A percentile compares a stretch with the other conserved stretches of the same genome.
Conservation (phyloP, 2,888 invertebrate genomes). For the Lasiommata megera region DNA sequence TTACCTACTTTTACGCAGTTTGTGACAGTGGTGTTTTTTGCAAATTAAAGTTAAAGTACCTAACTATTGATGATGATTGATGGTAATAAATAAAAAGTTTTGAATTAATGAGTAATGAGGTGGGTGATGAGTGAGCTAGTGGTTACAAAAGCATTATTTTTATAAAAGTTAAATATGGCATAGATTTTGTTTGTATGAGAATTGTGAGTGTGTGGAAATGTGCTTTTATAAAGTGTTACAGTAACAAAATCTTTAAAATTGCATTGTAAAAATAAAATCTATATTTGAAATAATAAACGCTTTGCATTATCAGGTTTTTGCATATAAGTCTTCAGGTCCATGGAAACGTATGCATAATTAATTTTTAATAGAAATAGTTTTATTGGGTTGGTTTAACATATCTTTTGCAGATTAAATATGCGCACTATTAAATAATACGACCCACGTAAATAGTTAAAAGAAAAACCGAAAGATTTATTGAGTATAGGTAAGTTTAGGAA, state of each 20-base stretch:
- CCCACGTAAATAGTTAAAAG: too few relatives aligned
- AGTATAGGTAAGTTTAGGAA: too few relatives aligned
- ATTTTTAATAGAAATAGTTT: background rate
- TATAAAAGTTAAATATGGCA: background rate
- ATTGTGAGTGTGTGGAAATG: background rate
- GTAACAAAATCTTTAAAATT: background rate
- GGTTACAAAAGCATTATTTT: background rate
- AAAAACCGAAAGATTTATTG: too few relatives aligned
- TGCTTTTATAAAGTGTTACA: background rate
- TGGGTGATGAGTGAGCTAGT: background rate
- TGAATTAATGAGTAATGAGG: background rate
- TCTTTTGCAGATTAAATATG: background rate
- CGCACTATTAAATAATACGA: background rate
- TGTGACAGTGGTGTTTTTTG: background rate
- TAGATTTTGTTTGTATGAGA: background rate
- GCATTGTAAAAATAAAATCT: constrained; percentile 4
- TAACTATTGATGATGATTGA: background rate
- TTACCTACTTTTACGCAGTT: background rate
- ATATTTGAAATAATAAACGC: background rate
- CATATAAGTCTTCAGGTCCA: too few relatives aligned
- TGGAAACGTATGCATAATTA: background rate
- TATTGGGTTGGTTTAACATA: background rate
- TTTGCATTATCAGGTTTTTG: background rate
- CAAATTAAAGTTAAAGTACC: background rate
- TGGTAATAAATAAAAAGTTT: background rate